Base-by-base conservation (phyloP, 1,140 invertebrate species). In the Globodera rostochiensis region DNA sequence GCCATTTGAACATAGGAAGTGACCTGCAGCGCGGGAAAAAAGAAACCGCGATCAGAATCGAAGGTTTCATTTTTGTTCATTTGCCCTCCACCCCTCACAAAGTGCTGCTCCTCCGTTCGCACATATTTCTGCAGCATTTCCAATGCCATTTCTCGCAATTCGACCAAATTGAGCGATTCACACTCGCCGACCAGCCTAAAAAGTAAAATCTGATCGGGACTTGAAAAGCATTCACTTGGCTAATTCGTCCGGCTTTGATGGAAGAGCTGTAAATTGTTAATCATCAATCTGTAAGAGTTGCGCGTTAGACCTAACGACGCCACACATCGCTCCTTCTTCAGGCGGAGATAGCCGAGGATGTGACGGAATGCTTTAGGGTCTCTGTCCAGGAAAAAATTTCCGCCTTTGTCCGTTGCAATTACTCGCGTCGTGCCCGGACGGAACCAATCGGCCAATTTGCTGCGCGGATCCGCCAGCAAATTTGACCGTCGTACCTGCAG, bases 251-350 rank as follows among this genome's bases (percentile, higher is more conserved):
- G 88, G 88, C 46, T 90, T 87, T 53, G 86, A 86, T n/a, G 88
- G 88, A 7, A 89, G 82, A 19, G 88, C 87, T 78, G 64, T n/a
- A 7, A n/a, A 69, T n/a, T 13, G 50, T 19, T 57, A 7, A 15
- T 6, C 19, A 21, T 36, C n/a, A n/a, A 9, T 36, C 19, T 49
- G 49, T 6, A n/a, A 78, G 6, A 36, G 11, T 36, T 78, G 19
- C 45, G 6, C 4, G 19, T 36, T 36, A 4, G 25, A 78, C 77
- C 81, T 13, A 89, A 60, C 6, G 86, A 84, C 49, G 87, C 81
- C 3, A 84, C 87, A 73, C 88, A 88, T 46, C 88, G 84, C 53
- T 89, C 88, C 75, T 88, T 89, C 76, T 89, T 89, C 64, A 89
- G 80, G 21, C 88, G 83, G 50, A 89, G 80, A 83, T 89, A 89